Evolutionary conservation across 2,113 vertebrate species (phyloP).

Genomic region (Triplophysa siluroides): DNA sequence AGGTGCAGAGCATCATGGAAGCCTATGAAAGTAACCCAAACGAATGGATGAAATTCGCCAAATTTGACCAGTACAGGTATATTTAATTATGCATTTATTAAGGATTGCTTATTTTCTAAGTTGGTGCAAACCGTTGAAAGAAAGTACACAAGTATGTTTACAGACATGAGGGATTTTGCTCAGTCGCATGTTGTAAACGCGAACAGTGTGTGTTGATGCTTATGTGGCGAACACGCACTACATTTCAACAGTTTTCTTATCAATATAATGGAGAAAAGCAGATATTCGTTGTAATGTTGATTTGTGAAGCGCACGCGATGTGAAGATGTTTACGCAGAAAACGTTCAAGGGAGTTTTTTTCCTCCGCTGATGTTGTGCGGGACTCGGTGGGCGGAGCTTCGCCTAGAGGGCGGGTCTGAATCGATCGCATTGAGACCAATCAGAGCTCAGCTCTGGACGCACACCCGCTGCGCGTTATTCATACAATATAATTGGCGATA

Average conservation of each 20-base stretch:
- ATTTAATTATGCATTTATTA: background rate
- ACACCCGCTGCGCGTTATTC: slow-evolving; percentile 41
- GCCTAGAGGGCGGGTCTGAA: slow-evolving; percentile 5
- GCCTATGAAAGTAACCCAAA: slow-evolving; percentile 86
- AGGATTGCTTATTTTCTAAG: background rate
- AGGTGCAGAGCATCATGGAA: slow-evolving; percentile 88
- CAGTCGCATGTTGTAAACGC: background rate
- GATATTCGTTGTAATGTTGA: background rate
- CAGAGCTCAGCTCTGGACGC: slow-evolving; percentile 24
- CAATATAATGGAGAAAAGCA: background rate
- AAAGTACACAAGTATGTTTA: background rate
- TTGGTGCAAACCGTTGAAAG: no score
- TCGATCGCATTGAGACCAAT: slow-evolving; percentile 35
- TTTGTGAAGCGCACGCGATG: background rate
- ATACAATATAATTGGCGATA: background rate
- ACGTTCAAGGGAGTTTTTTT: background rate
- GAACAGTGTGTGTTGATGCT: background rate
- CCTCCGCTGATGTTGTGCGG: background rate
- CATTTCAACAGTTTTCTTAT: no score
- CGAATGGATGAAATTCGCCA: slow-evolving; percentile 86
- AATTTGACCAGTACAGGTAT: slow-evolving; percentile 88
- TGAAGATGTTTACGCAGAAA: background rate
- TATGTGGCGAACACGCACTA: background rate
- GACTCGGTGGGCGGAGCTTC: background rate
- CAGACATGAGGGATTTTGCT: background rate